Evolutionary conservation across 2,888 invertebrate species (phyloP).

Genomic region (Celastrina argiolus): DNA sequence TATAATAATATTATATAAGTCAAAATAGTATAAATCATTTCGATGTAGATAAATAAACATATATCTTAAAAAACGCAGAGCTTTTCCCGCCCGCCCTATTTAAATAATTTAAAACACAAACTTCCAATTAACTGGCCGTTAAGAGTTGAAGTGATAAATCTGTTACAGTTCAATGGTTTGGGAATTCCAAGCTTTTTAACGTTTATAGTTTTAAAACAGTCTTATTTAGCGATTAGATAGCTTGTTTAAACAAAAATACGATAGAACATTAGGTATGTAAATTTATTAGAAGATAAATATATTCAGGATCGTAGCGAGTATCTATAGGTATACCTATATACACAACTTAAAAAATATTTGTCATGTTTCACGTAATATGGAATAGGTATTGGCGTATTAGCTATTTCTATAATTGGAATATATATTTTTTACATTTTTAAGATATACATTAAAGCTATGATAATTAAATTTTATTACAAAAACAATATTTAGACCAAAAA

Average conservation of each 20-base stretch:
- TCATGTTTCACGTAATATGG: too few relatives aligned
- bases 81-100: slow-evolving; percentile 41
- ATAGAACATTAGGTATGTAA: not conserved
- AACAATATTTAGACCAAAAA: too few relatives aligned
- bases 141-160: not conserved
- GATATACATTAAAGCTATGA: too few relatives aligned
- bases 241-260: not conserved
- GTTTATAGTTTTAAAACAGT: not conserved
- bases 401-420: too few relatives aligned
- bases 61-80: slow-evolving; percentile 46
- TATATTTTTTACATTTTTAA: too few relatives aligned
- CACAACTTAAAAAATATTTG: too few relatives aligned
- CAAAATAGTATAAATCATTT: not conserved
- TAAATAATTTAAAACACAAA: slow-evolving; percentile 32
- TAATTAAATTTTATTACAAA: too few relatives aligned
- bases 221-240: not conserved
- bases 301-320: too few relatives aligned
- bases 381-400: too few relatives aligned
- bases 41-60: not conserved
- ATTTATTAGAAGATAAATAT: not conserved
- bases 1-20: not conserved
- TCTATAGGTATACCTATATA: too few relatives aligned
- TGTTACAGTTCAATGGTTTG: not conserved
- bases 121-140: slow-evolving; percentile 12
- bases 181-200: not conserved